Percentiles rank a stretch among this genome's conserved stretches.
phyloP scores from a whole-genome alignment of 2,797 vertebrate genomes.

The Taenioides sp. region DNA sequence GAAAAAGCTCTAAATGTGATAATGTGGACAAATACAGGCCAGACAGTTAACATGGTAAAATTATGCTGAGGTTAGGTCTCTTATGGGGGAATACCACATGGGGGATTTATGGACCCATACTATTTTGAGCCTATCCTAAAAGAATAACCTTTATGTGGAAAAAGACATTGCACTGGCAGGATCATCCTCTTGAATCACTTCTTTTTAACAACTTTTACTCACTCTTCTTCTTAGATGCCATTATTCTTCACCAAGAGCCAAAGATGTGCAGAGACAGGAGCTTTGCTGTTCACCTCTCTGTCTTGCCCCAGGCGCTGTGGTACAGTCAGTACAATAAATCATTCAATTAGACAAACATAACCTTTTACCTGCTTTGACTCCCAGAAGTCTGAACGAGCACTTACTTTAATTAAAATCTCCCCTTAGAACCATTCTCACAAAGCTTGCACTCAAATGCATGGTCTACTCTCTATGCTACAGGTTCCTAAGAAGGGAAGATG shows the following conservation, averaged over 20 bases:
- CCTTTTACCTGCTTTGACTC: neutral
- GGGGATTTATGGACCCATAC: neutral
- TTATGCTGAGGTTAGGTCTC: too few species aligned
- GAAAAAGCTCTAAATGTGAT: neutral
- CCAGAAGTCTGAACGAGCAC: neutral
- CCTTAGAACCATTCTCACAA: neutral
- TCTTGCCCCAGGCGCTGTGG: neutral
- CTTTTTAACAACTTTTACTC: neutral
- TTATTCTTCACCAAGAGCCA: slow-evolving; percentile 19
- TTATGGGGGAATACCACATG: neutral
- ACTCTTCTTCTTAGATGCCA: slow-evolving; percentile 5
- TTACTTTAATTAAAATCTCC: slow-evolving; percentile 7
- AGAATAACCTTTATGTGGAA: neutral
- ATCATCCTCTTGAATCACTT: neutral
- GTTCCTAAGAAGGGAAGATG: slow-evolving; percentile 10
- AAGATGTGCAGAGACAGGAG: slow-evolving; percentile 16
- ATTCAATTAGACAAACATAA: slow-evolving; percentile 7
- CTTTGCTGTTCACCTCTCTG: slow-evolving; percentile 9
- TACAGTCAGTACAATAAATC: neutral
- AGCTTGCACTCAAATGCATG: slow-evolving; percentile 1
- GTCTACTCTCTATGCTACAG: neutral
- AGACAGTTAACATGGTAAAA: too few species aligned
- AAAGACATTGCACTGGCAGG: neutral
- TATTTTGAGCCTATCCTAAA: neutral
- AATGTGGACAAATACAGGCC: neutral